Evolutionary conservation across 2,888 invertebrate species (phyloP).

Genomic region (Drosophila conformis): DNA sequence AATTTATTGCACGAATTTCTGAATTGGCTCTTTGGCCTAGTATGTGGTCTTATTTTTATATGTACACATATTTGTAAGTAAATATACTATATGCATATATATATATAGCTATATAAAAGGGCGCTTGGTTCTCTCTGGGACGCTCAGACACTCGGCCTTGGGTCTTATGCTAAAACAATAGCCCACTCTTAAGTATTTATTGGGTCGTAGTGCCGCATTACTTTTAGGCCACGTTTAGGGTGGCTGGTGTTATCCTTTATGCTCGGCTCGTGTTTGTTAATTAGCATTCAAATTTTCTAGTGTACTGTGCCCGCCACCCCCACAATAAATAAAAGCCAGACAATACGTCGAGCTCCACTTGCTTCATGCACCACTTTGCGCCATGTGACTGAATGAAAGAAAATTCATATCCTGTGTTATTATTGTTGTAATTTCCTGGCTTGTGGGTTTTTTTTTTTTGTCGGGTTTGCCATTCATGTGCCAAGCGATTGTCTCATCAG

Average conservation of each 20-base stretch:
- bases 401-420: constrained; percentile 33
- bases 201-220: constrained; percentile 35
- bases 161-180: constrained; percentile 64
- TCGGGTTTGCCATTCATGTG: constrained; percentile 50
- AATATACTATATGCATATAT: constrained; percentile 15
- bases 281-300: constrained; percentile 45
- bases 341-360: background rate
- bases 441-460: constrained; percentile 5
- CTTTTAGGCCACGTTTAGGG: constrained; percentile 10
- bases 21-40: constrained; percentile 71
- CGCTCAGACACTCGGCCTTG: constrained; percentile 55
- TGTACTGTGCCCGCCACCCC: background rate
- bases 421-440: constrained; percentile 63
- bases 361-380: constrained; percentile 11
- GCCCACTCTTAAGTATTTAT: constrained; percentile 55
- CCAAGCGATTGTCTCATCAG: constrained; percentile 69
- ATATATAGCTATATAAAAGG: constrained; percentile 26
- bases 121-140: constrained; percentile 12
- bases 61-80: constrained; percentile 3
- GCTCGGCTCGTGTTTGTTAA: constrained; percentile 57
- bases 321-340: background rate
- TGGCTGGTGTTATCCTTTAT: constrained; percentile 47
- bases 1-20: constrained; percentile 78
- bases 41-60: constrained; percentile 68
- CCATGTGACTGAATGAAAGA: background rate